These are phyloP conservation scores for Hystrix cristata DNA, from an alignment of 2,113 vertebrate genomes.

Conservation along the genomic window DNA sequence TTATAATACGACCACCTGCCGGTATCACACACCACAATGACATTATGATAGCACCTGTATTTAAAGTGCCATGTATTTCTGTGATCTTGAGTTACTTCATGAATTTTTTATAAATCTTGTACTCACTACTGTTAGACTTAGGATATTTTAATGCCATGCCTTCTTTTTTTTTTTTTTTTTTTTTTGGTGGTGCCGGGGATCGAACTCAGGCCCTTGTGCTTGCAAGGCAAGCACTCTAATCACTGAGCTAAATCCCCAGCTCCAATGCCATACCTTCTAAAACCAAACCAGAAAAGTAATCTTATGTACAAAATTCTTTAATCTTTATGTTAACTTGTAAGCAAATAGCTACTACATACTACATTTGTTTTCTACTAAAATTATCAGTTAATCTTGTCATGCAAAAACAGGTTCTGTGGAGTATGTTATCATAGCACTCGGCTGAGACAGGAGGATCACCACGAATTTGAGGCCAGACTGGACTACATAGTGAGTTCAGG, in stretches of 20 bases:
- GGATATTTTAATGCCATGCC: neutral
- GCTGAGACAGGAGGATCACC: too few relatives aligned
- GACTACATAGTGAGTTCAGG: too few relatives aligned
- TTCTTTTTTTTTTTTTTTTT: too few relatives aligned
- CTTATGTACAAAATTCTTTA: constrained; percentile 25
- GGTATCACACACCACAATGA: neutral
- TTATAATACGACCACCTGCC: neutral
- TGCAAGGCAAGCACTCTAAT: too few relatives aligned
- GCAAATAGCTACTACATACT: neutral
- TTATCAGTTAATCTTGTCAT: constrained; percentile 33
- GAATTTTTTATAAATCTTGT: neutral
- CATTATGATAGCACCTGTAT: neutral
- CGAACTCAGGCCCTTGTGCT: too few relatives aligned
- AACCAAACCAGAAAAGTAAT: neutral
- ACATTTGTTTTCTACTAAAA: constrained; percentile 11
- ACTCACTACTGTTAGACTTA: constrained; percentile 18
- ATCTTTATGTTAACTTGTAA: constrained; percentile 8
- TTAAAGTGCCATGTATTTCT: constrained; percentile 29
- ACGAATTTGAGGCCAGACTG: too few relatives aligned
- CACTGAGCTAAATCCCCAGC: too few relatives aligned
- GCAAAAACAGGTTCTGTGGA: neutral
- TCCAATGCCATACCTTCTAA: neutral
- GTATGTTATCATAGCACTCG: too few relatives aligned
- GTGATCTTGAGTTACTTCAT: neutral
- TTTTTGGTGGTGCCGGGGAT: too few relatives aligned